Percentiles rank a stretch among this genome's conserved stretches.
These are phyloP conservation scores for Falco naumanni DNA, from an alignment of 2,797 vertebrate genomes.

Conservation along the genomic window DNA sequence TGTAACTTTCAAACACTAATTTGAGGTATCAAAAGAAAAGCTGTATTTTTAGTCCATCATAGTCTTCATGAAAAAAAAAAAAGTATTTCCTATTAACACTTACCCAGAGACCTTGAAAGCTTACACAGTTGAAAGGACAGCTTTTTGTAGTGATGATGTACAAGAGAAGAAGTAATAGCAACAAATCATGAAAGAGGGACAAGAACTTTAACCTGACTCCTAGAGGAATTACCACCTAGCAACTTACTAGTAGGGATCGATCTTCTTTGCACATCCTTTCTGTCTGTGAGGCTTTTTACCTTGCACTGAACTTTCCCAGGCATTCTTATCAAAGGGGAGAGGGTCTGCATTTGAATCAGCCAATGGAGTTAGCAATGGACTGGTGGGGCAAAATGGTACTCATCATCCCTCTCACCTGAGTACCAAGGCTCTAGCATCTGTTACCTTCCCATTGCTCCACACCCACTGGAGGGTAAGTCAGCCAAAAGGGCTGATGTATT, in stretches of 20 bases:
- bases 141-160: neutral
- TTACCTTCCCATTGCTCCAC: neutral
- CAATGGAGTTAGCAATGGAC: neutral
- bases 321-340: neutral
- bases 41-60: neutral
- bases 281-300: neutral
- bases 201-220: neutral
- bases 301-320: neutral
- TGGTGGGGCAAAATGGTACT: neutral
- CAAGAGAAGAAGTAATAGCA: neutral
- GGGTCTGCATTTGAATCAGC: neutral
- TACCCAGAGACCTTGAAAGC: neutral
- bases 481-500: neutral
- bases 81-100: neutral
- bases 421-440: neutral
- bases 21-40: neutral
- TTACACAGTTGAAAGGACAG: neutral
- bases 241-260: neutral
- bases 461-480: neutral
- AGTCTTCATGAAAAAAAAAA: neutral
- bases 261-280: neutral
- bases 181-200: neutral
- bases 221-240: neutral
- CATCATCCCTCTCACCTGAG: neutral
- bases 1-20: neutral